phyloP scores from a whole-genome alignment of 1,140 invertebrate species.

The Pemphigus obesinymphae region DNA sequence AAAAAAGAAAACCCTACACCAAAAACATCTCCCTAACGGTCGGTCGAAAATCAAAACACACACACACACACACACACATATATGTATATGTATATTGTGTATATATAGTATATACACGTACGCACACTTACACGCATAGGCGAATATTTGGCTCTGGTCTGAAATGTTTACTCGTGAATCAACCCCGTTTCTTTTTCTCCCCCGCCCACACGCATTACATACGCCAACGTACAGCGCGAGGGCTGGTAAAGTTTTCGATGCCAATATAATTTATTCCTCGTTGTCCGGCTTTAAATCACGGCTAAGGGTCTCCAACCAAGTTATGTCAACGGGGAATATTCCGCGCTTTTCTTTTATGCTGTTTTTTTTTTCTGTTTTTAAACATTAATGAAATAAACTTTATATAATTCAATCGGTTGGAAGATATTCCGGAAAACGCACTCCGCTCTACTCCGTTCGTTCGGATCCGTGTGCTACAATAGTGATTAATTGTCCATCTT shows the following conservation, averaged over 20 bases:
- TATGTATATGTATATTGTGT: too few relatives aligned
- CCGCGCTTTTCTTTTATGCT: background rate
- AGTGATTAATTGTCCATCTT: too few relatives aligned
- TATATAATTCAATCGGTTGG: background rate
- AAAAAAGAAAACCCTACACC: background rate
- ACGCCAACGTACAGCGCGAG: background rate
- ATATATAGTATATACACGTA: background rate
- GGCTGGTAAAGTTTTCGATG: constrained; percentile 20
- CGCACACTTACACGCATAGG: too few relatives aligned
- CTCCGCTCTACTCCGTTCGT: background rate
- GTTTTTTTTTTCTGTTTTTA: background rate
- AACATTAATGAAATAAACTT: constrained; percentile 10
- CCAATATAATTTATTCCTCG: constrained; percentile 32
- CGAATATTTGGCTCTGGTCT: constrained; percentile 6
- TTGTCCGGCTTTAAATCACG: constrained; percentile 21
- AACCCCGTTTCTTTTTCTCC: background rate
- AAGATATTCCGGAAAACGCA: background rate
- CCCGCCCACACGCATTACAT: background rate
- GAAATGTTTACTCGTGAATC: constrained; percentile 27
- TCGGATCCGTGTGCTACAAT: background rate
- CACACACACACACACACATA: background rate
- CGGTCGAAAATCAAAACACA: background rate
- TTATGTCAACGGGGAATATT: constrained; percentile 11
- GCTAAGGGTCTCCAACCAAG: background rate
- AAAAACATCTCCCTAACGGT: background rate